Evolutionary conservation across 2,797 vertebrate genomes (phyloP).

Genomic region (Epinephelus malabaricus): DNA sequence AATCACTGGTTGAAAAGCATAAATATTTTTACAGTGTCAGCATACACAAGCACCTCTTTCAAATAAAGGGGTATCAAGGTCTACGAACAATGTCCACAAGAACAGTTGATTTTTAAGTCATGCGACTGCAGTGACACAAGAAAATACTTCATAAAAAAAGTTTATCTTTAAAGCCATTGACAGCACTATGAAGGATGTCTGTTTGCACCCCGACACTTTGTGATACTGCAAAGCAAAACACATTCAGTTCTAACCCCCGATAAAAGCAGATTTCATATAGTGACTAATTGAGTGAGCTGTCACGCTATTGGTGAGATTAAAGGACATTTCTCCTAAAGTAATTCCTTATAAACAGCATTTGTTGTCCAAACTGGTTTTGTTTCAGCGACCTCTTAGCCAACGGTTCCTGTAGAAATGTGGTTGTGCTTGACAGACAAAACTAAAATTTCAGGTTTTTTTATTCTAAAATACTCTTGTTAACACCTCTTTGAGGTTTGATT

Average conservation of each 20-base stretch:
- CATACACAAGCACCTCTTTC: constrained; percentile 85
- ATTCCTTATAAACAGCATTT: constrained; percentile 81
- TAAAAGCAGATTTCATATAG: constrained; percentile 78
- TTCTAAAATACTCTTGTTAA: constrained; percentile 88
- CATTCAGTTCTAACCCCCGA: constrained; percentile 75
- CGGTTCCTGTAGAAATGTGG: constrained; percentile 85
- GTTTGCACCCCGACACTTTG: constrained; percentile 70
- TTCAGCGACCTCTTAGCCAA: constrained; percentile 73
- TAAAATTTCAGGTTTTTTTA: constrained; percentile 84
- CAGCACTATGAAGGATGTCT: constrained; percentile 78
- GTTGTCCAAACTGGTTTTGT: constrained; percentile 66
- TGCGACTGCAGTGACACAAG: constrained; percentile 87
- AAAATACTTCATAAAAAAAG: constrained; percentile 85
- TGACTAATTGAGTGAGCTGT: constrained; percentile 73
- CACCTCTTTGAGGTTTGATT: constrained; percentile 84
- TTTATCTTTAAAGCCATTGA: constrained; percentile 84
- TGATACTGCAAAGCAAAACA: constrained; percentile 85
- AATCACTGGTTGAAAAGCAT: constrained; percentile 82
- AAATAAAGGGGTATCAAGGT: constrained; percentile 83
- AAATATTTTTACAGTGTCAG: constrained; percentile 87
- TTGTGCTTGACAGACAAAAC: constrained; percentile 95
- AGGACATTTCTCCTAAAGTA: constrained; percentile 74
- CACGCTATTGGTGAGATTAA: constrained; percentile 76
- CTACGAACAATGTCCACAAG: constrained; percentile 88
- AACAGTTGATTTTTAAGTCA: constrained; percentile 87